Evolutionary conservation across 2,888 invertebrate genomes (phyloP), one percentile per base, ranked within the genome.

Genomic region (Drosophila tanythrix): DNA sequence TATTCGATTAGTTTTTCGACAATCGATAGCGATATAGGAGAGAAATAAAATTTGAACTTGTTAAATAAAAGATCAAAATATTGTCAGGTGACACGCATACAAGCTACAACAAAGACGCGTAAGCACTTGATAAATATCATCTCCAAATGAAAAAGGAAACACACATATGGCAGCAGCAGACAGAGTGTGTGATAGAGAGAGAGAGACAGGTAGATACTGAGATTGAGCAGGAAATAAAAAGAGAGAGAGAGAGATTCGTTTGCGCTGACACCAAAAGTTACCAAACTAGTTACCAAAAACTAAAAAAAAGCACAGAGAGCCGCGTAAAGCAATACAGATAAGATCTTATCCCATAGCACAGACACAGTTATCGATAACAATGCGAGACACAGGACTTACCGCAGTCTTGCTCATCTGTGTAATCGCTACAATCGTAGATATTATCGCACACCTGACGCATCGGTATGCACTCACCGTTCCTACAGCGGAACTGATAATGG

Each of bases 321-420:
- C 35, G 64, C 70, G 27, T 33, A 11, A 70, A 74, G 63, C 77
- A 61, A 13, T 53, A 78, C 25, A 65, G 35, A 64, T 38, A 57
- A 67, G 40, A 21, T 27, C 51, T 57, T 58, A 66, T 50, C 10
- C 15, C 25, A 35, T 50, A 38, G 43, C 18, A 29, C 11, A 51
- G 38, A 38, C 27, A 56, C 56, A 70, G 36, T 60, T 70, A 77
- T 55, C 50, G 65, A 73, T 63, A 76, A 36, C 68, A 56, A 61
- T 48, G 35, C 52, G 48, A 52, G 51, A 68, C 66, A 52, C 48
- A 67, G 50, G 63, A 96, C 96, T 96, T 96, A 96, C 96, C 95
- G 94, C 97, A 97, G 91, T 95, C 94, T 86, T 94, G 94, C 93
- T 97, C 97, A 92, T 97, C 97, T 46, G 96, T 95, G 91, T 95